These are phyloP conservation scores for Lophotis ruficrista DNA, from an alignment of 2,113 vertebrate species.

Conservation along the genomic window DNA sequence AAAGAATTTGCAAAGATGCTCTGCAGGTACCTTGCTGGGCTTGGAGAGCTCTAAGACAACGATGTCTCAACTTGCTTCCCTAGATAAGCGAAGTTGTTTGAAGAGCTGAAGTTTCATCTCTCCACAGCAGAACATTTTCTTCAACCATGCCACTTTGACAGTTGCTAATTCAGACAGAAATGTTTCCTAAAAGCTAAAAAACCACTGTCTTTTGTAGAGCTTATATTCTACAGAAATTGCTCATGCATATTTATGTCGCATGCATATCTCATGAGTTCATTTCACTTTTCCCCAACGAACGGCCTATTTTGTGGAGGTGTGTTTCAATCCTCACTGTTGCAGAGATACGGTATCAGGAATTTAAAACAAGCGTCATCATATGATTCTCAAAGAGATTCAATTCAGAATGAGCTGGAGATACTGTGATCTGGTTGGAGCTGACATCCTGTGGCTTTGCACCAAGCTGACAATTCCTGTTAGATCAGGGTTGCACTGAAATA, in stretches of 20 bases:
- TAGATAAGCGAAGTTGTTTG: neutral
- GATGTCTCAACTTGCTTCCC: neutral
- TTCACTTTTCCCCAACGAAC: neutral
- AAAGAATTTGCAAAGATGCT: neutral
- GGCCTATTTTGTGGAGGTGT: neutral
- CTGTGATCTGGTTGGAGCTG: neutral
- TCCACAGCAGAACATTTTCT: neutral
- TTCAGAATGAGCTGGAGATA: neutral
- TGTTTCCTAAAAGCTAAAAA: slow-evolving; percentile 30
- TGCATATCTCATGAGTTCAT: neutral
- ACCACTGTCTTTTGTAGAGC: neutral
- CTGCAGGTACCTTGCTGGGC: neutral
- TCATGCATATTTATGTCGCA: neutral
- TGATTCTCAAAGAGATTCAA: neutral
- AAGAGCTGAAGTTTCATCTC: neutral
- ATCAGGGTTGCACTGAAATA: neutral
- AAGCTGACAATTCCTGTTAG: slow-evolving; percentile 29
- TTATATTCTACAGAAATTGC: neutral
- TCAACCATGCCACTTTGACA: neutral
- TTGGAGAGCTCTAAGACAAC: neutral
- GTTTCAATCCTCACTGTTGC: neutral
- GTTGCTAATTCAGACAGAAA: slow-evolving; percentile 26
- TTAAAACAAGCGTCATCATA: neutral
- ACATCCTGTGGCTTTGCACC: neutral
- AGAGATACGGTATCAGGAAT: neutral